Conservation (phyloP, 2,113 vertebrate genomes). For the Heterotilapia buettikoferi region DNA sequence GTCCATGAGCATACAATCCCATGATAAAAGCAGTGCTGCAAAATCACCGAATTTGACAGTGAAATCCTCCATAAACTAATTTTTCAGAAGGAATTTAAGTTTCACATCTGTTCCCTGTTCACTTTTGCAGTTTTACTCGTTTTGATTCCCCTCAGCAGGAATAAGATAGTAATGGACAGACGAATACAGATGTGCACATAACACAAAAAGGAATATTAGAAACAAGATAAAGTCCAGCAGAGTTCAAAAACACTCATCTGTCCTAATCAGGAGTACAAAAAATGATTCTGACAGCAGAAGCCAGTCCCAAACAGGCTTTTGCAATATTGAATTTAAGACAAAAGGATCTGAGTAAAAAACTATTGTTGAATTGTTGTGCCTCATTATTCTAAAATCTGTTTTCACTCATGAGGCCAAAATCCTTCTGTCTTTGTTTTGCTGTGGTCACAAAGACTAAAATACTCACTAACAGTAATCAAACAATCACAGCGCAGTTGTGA, state of each 20-base stretch:
- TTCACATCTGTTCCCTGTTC: not conserved
- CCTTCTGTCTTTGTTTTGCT: constrained; percentile 39
- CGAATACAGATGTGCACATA: not conserved
- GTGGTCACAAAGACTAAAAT: not conserved
- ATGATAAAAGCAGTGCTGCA: not conserved
- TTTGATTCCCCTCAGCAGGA: not conserved
- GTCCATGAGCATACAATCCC: not conserved
- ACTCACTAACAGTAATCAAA: not conserved
- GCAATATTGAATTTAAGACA: not conserved
- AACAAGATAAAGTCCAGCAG: not conserved
- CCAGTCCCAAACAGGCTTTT: not conserved
- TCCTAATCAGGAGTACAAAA: not conserved
- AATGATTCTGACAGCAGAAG: not conserved
- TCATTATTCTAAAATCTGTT: not conserved
- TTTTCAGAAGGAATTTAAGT: not conserved
- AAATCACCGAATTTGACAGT: not conserved
- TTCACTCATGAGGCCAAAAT: not conserved
- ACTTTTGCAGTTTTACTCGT: not conserved
- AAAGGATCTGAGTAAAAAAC: not conserved
- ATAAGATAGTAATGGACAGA: not conserved
- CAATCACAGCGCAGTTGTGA: not conserved
- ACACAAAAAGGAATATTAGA: not conserved
- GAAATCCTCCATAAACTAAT: not conserved
- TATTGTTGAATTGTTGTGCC: not conserved
- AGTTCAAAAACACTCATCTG: not conserved